Percentiles rank a stretch among this genome's conserved stretches.
Evolutionary conservation across 2,113 vertebrate species (phyloP).

Genomic region (Zosterops lateralis): DNA sequence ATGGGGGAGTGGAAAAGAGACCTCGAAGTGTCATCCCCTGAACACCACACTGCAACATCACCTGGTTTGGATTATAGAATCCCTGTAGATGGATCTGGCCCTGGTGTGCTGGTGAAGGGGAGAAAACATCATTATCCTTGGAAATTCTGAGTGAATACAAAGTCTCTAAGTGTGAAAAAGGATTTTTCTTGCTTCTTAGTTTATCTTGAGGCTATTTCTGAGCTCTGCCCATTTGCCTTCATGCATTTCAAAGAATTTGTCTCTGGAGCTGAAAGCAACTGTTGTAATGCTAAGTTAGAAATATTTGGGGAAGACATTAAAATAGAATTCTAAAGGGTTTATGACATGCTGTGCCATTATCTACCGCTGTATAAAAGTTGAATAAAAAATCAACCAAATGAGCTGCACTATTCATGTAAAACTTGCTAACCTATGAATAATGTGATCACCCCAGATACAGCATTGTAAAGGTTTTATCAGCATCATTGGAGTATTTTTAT

Average conservation of each 20-base stretch:
- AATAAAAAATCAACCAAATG: slow-evolving; percentile 51
- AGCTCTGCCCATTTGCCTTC: not conserved
- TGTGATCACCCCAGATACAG: not conserved
- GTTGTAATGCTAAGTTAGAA: slow-evolving; percentile 21
- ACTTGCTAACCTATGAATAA: slow-evolving; percentile 24
- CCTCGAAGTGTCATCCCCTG: not conserved
- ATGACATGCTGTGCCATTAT: not conserved
- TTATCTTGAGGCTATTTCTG: not conserved
- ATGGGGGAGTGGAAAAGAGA: not conserved
- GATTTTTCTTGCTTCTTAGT: slow-evolving; percentile 6
- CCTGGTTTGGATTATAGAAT: not conserved
- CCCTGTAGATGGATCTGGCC: not conserved
- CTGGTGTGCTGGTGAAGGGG: not conserved
- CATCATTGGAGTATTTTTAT: not conserved
- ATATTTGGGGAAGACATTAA: slow-evolving; percentile 33
- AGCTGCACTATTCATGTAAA: not conserved
- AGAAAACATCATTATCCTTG: not conserved
- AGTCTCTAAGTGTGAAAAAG: not conserved
- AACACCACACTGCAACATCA: not conserved
- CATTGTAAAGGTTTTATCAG: not conserved
- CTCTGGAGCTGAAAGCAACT: not conserved
- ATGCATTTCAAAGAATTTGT: not conserved
- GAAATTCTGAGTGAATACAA: not conserved
- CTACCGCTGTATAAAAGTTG: not conserved
- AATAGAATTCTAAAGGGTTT: slow-evolving; percentile 14